phyloP scores from a whole-genome alignment of 2,113 vertebrate species.

The Passer montanus region DNA sequence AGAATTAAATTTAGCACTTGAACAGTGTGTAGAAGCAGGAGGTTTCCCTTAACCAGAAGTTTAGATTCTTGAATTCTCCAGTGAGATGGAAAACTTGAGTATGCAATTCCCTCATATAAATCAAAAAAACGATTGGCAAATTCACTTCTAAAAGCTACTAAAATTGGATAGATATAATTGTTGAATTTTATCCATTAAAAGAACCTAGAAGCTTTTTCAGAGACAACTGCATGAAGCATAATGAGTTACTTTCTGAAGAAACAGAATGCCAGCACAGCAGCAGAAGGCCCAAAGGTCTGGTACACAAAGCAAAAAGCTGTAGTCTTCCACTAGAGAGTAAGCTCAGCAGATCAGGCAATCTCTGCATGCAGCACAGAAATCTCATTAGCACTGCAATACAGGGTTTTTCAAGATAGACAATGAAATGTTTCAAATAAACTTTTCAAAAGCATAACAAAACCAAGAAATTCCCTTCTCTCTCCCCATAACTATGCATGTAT shows the following conservation, averaged over 20 bases:
- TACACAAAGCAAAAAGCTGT: background rate
- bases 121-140: conserved; percentile 29
- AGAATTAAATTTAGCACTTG: conserved; percentile 71
- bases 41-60: conserved; percentile 65
- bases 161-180: background rate
- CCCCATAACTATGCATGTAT: background rate
- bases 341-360: background rate
- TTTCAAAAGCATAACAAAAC: background rate
- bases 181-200: conserved; percentile 21
- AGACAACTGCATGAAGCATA: background rate
- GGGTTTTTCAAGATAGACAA: background rate
- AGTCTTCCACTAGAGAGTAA: background rate
- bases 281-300: background rate
- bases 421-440: background rate
- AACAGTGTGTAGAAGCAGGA: conserved; percentile 52
- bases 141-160: conserved; percentile 4
- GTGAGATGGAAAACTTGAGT: conserved; percentile 59
- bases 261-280: background rate
- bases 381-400: background rate
- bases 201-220: background rate
- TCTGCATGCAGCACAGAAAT: background rate
- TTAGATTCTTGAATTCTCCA: conserved; percentile 70
- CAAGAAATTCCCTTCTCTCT: background rate
- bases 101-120: conserved; percentile 47
- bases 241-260: background rate